Percentiles rank a stretch among this genome's conserved stretches.
phyloP scores from a whole-genome alignment of 2,113 vertebrate genomes.

The Gulo gulo region DNA sequence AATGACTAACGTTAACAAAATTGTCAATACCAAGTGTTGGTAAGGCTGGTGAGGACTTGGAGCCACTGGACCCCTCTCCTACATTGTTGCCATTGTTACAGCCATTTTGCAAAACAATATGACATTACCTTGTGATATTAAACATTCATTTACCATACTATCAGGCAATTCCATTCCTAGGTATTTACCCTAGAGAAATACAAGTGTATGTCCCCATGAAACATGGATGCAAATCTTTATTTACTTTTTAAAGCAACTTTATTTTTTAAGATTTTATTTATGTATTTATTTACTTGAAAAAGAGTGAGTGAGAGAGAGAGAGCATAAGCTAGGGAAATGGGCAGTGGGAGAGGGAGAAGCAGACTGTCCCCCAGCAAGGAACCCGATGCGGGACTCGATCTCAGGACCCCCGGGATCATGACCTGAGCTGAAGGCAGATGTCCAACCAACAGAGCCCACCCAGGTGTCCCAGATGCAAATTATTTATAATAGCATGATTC shows the following conservation, averaged over 20 bases:
- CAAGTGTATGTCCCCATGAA: background rate
- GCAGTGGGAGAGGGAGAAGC: no score
- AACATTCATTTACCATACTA: background rate
- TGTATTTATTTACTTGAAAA: no score
- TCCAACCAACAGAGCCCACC: no score
- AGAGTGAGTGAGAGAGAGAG: no score
- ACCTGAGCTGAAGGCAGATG: no score
- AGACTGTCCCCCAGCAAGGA: no score
- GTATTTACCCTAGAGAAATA: background rate
- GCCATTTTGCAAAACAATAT: background rate
- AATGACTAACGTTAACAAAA: background rate
- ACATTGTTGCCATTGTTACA: background rate
- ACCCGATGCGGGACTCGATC: accelerated
- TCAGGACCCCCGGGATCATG: no score
- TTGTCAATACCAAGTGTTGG: background rate
- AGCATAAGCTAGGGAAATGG: no score
- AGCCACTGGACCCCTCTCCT: background rate
- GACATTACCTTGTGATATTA: background rate
- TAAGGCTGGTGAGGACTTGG: background rate
- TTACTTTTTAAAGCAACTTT: background rate
- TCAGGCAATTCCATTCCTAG: background rate
- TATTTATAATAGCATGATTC: background rate
- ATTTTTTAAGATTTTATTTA: no score
- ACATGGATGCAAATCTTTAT: background rate
- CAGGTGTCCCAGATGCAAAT: background rate